Evolutionary conservation across 2,797 vertebrate genomes (phyloP), one percentile per base, ranked within the genome.

Genomic region (Channa striata): DNA sequence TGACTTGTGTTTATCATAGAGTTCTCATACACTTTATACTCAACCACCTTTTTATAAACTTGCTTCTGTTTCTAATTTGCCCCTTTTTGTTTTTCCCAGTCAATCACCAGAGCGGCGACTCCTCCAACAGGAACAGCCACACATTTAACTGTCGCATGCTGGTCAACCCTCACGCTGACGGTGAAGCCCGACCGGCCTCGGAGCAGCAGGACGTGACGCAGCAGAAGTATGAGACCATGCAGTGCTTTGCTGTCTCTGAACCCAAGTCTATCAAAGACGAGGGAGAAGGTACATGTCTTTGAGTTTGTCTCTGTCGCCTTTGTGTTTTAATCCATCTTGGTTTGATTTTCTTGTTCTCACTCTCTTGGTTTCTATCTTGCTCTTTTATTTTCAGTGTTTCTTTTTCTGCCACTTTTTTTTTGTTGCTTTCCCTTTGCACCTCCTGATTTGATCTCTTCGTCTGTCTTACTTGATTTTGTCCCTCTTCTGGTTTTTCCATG

Each of bases 221-320:
- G 72, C 97, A 97, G 94, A 98, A 97, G 86, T 99, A 98, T 0
- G 97, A 99, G 95, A 96, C 96, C 95, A 98, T 99, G 97, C 97
- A 99, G 96, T 99, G 97, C 82, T 99, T 99, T 64, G 96, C 97
- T 30, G 96, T 99, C 80, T 98, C 97, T 34, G 97, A 99, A 87
- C 97, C 97, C 91, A 97, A 97, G 93, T 98, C 97, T 68, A 97
- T 98, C 92, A 97, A 95, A 87, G 97, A 99, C 82, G 97, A 98
- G 0, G 97, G 96, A 37, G 97, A 98, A 96, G 97, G 97, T 99
- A 93, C 0, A 43, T 0, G 12, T 20, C 14, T 61, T 9, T 16
- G 0, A 10, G 1, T 14, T 16, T n/a, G n/a, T n/a, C n/a, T n/a
- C n/a, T n/a, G n/a, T n/a, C n/a, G n/a, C n/a, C n/a, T n/a, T n/a